phyloP scores from a whole-genome alignment of 2,888 invertebrate species.

The Oscheius sp. region DNA sequence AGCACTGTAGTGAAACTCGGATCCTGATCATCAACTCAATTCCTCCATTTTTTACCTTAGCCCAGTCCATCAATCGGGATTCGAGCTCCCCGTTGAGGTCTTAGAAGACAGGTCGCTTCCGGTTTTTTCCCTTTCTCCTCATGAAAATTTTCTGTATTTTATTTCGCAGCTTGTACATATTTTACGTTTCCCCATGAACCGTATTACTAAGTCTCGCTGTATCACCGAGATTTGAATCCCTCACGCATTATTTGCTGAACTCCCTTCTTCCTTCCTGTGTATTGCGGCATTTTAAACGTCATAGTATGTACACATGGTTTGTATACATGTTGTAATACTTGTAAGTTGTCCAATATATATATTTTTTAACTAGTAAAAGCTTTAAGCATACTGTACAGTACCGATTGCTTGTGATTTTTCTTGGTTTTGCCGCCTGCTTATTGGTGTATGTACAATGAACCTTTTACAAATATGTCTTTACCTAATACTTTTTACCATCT shows the following conservation, averaged over 20 bases:
- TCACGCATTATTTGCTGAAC: constrained; percentile 27
- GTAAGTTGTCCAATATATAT: too few relatives aligned
- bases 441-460: constrained; percentile 20
- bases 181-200: constrained; percentile 10
- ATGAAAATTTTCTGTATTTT: constrained; percentile 12
- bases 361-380: constrained; percentile 22
- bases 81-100: constrained; percentile 30
- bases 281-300: constrained; percentile 21
- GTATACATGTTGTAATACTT: background rate
- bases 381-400: background rate
- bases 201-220: constrained; percentile 18
- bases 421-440: constrained; percentile 9
- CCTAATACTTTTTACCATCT: background rate
- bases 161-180: constrained; percentile 26
- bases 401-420: background rate
- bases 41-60: background rate
- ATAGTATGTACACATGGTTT: constrained; percentile 25
- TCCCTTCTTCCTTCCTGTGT: constrained; percentile 6
- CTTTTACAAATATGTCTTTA: background rate
- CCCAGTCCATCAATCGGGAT: background rate
- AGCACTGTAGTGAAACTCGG: constrained; percentile 26
- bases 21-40: constrained; percentile 9
- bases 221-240: constrained; percentile 25
- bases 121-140: constrained; percentile 22
- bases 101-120: constrained; percentile 20